These are phyloP conservation scores for Cephus pulcher DNA, from an alignment of 2,888 invertebrate genomes.

Conservation along the genomic window DNA sequence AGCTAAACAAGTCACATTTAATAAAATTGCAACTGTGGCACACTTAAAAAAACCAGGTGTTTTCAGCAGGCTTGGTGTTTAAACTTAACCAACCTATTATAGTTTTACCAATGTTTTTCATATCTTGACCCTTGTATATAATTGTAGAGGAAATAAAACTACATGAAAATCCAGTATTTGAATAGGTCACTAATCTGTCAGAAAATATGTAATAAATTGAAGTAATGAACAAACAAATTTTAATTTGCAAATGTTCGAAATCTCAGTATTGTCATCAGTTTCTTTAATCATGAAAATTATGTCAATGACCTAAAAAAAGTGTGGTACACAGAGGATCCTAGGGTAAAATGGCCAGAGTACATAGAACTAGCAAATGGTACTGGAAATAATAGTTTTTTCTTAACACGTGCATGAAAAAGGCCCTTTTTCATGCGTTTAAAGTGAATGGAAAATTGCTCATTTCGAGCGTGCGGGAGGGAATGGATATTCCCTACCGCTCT, in stretches of 20 bases:
- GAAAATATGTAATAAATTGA: background rate
- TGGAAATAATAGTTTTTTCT: too few relatives aligned
- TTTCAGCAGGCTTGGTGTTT: constrained; percentile 61
- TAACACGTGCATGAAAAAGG: too few relatives aligned
- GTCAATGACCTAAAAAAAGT: background rate
- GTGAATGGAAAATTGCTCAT: too few relatives aligned
- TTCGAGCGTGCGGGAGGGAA: too few relatives aligned
- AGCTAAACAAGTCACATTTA: constrained; percentile 61
- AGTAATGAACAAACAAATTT: background rate
- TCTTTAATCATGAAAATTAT: background rate
- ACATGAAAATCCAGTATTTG: background rate
- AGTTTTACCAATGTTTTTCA: background rate
- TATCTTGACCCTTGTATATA: background rate
- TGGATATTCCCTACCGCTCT: too few relatives aligned
- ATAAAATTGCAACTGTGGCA: constrained; percentile 52
- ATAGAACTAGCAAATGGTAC: too few relatives aligned
- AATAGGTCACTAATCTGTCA: background rate
- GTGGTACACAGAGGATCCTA: background rate
- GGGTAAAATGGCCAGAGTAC: too few relatives aligned
- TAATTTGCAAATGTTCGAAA: background rate
- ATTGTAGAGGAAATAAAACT: background rate
- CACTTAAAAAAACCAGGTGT: constrained; percentile 56
- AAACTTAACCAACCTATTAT: constrained; percentile 16
- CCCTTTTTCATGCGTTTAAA: too few relatives aligned
- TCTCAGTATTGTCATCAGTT: background rate